Base-by-base conservation (phyloP, 1,140 invertebrate species). In the Drosophila lowei region DNA sequence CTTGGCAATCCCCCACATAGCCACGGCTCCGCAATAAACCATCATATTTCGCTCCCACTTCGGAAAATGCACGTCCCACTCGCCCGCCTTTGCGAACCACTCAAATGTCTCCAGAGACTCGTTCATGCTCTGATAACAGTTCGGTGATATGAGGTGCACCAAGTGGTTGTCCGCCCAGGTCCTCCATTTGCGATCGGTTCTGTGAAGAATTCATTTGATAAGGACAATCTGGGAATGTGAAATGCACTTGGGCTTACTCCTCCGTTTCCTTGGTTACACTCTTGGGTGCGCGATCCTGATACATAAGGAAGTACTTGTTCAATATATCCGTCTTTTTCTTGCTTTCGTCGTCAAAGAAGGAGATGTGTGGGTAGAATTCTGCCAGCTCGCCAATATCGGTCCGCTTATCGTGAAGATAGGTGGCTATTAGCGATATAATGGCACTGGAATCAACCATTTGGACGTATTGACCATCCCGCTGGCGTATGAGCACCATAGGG, bases 261-360 rank as follows among this genome's bases (percentile, higher is more conserved):
- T 96, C 93, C 11, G 93, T 91, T 65, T 95, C 92, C 63, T 94
- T 93, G 16, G 93, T 92, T 62, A 92, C 92, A 38, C 92, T 90
- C 77, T 93, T 92, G 2, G 93, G 92, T 8, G 93, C 85, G 44
- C 92, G 84, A 11, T 95, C 94, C 85, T 95, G 93, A 89, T 89
- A 95, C 98, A 99, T 99, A 0, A 99, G 90, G 89, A 97, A 99
- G 92, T 99, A 99, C 92, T 96, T 97, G 91, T 99, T 99, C 76
- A 98, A 93, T 71, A 98, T 96, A 88, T 98, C 97, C 48, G 93
- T 93, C 57, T 94, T 94, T 38, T 93, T 92, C 50, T 94, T 94
- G 16, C 95, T 95, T 41, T 94, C 91, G 41, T 97, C 94, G 91
- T 96, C 95, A 8, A 93, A 90, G 79, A 93, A 95, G 13, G 93